Base-by-base conservation (phyloP, 2,797 vertebrate genomes). In the Rhyacichthys aspro region DNA sequence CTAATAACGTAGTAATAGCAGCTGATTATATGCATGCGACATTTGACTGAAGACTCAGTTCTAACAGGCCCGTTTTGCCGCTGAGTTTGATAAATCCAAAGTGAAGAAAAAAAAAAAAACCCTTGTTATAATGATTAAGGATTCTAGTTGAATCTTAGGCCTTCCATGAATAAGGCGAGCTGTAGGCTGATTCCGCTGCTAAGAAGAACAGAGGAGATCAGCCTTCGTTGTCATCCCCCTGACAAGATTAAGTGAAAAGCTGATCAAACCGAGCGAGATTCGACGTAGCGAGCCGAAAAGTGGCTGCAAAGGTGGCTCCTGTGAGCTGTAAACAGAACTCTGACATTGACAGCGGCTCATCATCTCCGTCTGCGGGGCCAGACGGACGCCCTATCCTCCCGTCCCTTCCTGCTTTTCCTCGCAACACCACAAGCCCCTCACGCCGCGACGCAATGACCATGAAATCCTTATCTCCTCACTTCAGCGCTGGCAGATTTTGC, bases 181-280 rank as follows among this genome's bases (percentile, higher is more conserved):
- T 78, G 76, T 72, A 83, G 88, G 83, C 84, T 63, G 77, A 87
- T 86, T 88, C 74, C 54, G 15, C 65, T 5, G 63, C 84, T 65
- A 63, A 79, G 87, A 84, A 87, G 89, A 92, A 93, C 83, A 88
- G 87, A 90, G 74, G 75, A 85, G 87, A 89, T 90, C 82, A 87
- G 81, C 75, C 74, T 59, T 88, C 82, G 89, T 92, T 91, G 90
- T 90, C 81, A 86, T 73, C 79, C 37, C n/a, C 70, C 82, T 88
- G 90, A 92, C 90, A 87, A 91, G 90, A 91, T 91, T 91, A 91
- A 87, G 83, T 85, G 65, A 81, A 90, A 88, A 88, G 83, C 84
- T 86, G 88, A 90, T 90, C 84, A 89, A 85, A 83, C 86, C 32
- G 3, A 68, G 63, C 55, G 19, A 72, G 75, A 80, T 84, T 87